Percentiles rank a stretch among this genome's conserved stretches.
phyloP scores from a whole-genome alignment of 2,888 invertebrate species.

The Philereme transversata region DNA sequence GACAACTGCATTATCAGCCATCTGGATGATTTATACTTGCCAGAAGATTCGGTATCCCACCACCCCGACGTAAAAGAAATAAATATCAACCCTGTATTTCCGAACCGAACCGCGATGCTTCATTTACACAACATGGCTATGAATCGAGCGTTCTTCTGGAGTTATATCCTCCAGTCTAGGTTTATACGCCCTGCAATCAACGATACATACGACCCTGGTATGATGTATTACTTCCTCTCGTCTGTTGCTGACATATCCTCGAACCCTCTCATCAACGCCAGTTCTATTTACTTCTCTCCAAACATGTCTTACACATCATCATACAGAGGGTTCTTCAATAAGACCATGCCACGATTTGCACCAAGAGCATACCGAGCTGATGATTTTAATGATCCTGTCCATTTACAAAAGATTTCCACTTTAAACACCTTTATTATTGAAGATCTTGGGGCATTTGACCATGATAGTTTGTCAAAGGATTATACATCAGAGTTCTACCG shows the following conservation, averaged over 20 bases:
- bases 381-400: conserved; percentile 98
- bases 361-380: conserved; percentile 95
- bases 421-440: conserved; percentile 94
- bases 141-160: conserved; percentile 97
- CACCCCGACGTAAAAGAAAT: conserved; percentile 96
- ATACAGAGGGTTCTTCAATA: conserved; percentile 97
- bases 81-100: conserved; percentile 96
- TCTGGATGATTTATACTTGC: conserved; percentile 91
- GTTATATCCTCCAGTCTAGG: conserved; percentile 95
- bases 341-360: conserved; percentile 96
- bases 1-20: conserved; percentile 97
- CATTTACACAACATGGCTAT: conserved; percentile 99
- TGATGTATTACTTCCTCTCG: conserved; percentile 98
- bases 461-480: conserved; percentile 91
- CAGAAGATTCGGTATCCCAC: conserved; percentile 94
- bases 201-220: conserved; percentile 97
- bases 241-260: conserved; percentile 97
- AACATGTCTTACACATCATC: conserved; percentile 97
- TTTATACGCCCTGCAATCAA: conserved; percentile 95
- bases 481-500: conserved; percentile 96
- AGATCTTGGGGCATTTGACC: conserved; percentile 93
- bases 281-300: conserved; percentile 96
- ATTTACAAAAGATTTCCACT: conserved; percentile 95
- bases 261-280: conserved; percentile 95
- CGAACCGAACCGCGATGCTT: conserved; percentile 95